These are phyloP conservation scores for Odocoileus virginianus DNA, from an alignment of 2,113 vertebrate genomes.

Conservation along the genomic window DNA sequence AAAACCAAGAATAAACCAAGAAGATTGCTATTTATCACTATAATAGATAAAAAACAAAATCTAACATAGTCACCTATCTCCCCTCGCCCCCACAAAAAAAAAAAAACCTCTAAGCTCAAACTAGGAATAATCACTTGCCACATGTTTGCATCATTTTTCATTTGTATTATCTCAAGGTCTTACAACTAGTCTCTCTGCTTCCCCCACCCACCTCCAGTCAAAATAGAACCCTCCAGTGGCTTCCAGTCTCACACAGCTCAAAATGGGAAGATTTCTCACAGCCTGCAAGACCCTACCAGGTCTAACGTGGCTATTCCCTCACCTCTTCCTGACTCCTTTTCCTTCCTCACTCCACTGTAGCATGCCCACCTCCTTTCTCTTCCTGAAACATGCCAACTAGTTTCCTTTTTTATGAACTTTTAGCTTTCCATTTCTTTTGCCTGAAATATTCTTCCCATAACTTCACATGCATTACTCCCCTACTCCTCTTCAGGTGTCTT, in stretches of 20 bases:
- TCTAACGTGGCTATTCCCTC: not conserved
- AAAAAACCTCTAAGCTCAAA: not conserved
- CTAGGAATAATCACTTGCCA: not conserved
- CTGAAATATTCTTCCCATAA: not conserved
- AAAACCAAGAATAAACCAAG: not conserved
- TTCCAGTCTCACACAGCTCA: not conserved
- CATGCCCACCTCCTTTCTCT: not conserved
- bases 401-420: not conserved
- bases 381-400: not conserved
- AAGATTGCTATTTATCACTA: constrained; percentile 18
- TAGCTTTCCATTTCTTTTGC: not conserved
- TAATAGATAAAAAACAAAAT: not conserved
- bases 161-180: not conserved
- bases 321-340: not conserved
- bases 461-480: not conserved
- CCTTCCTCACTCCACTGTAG: not conserved
- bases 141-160: not conserved
- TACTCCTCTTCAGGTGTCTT: not conserved
- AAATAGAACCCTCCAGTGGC: not conserved
- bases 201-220: not conserved
- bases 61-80: not conserved
- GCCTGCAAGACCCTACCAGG: not conserved
- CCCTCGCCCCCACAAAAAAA: not conserved
- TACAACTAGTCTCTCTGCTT: not conserved
- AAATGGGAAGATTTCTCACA: not conserved